Conservation (phyloP, 2,797 vertebrate species). For the Nothura maculosa region DNA sequence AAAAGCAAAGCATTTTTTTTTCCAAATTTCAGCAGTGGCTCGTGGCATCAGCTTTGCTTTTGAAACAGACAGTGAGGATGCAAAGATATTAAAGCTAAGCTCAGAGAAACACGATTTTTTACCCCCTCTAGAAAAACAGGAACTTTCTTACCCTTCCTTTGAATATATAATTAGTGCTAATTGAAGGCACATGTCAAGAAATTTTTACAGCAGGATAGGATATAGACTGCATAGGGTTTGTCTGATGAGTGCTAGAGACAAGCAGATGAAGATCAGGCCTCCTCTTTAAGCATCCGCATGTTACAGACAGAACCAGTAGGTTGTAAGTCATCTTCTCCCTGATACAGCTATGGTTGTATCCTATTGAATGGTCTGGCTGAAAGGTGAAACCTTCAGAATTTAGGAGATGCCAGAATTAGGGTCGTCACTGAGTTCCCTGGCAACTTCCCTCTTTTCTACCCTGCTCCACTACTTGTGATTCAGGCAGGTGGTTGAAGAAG, state of each 20-base stretch:
- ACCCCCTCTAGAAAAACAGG: conserved; percentile 63
- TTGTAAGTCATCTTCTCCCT: neutral
- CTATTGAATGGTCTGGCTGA: neutral
- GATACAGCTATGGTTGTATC: fast-evolving
- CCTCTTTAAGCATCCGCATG: neutral
- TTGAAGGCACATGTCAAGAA: conserved; percentile 40
- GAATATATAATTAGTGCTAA: conserved; percentile 64
- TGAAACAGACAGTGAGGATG: conserved; percentile 63
- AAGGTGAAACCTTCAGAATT: neutral
- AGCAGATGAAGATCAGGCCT: neutral
- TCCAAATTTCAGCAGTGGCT: conserved; percentile 50
- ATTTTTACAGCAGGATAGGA: neutral
- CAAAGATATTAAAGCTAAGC: conserved; percentile 51
- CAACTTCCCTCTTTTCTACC: neutral
- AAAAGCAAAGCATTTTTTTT: conserved; percentile 59
- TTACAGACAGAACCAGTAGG: neutral
- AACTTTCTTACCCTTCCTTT: conserved; percentile 46
- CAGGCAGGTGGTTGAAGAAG: neutral
- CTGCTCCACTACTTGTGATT: neutral
- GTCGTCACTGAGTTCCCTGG: neutral
- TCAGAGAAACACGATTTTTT: conserved; percentile 68
- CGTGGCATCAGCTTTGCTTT: conserved; percentile 66
- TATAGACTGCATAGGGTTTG: neutral
- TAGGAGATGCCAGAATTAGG: neutral
- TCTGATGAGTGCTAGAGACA: neutral